These are phyloP conservation scores for Mus pahari DNA, from an alignment of 2,113 vertebrate genomes.

Conservation along the genomic window DNA sequence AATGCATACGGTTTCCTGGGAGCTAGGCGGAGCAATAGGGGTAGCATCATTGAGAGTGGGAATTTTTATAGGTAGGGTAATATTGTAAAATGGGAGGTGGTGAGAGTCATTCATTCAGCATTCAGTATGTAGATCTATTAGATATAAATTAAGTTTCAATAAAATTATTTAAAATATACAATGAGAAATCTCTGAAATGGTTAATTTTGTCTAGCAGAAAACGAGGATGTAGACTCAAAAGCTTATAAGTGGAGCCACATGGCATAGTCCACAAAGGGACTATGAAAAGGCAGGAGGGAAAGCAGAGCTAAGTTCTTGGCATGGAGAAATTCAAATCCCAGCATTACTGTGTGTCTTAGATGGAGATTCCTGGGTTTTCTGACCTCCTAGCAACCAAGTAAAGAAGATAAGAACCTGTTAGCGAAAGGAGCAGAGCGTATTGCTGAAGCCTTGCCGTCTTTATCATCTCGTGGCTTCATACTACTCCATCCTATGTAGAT, in stretches of 20 bases:
- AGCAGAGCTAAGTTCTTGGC: neutral
- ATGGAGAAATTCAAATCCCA: neutral
- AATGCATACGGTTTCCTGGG: neutral
- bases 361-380: conserved; percentile 24
- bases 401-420: conserved; percentile 53
- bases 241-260: neutral
- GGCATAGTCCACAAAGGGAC: neutral
- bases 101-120: neutral
- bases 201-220: neutral
- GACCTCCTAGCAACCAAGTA: conserved; percentile 19
- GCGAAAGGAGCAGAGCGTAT: conserved; percentile 1
- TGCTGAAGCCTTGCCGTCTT: conserved; percentile 5
- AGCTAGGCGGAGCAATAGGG: too few relatives aligned
- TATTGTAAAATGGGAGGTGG: neutral
- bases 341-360: neutral
- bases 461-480: conserved; percentile 46
- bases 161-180: neutral
- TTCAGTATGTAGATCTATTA: neutral
- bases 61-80: neutral
- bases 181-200: neutral
- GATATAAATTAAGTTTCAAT: neutral
- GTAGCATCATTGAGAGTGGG: neutral
- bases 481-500: neutral
- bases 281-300: neutral
- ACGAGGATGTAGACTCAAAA: neutral